Conservation (phyloP, 2,888 invertebrate species). For the Oscheius sp. region DNA sequence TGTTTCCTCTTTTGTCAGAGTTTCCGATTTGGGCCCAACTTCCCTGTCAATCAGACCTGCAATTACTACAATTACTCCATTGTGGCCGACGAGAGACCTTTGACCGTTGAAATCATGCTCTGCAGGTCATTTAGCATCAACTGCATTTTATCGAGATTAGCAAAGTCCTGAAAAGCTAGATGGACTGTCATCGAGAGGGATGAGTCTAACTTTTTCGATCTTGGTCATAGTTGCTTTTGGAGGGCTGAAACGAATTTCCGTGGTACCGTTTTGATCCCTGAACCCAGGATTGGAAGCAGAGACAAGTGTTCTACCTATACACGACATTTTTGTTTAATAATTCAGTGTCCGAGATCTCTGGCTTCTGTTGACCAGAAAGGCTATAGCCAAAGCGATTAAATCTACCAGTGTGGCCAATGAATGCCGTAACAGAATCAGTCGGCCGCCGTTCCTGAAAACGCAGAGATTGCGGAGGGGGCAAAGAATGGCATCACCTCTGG, state of each 20-base stretch:
- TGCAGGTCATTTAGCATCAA: constrained; percentile 13
- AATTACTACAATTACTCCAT: constrained; percentile 1
- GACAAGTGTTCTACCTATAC: background rate
- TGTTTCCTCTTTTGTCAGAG: constrained; percentile 21
- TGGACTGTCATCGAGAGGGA: no score
- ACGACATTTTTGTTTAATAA: constrained; percentile 10
- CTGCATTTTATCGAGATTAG: constrained; percentile 22
- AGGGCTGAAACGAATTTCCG: constrained; percentile 45
- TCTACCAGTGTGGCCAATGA: constrained; percentile 5
- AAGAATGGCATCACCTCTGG: background rate
- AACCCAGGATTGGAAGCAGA: background rate
- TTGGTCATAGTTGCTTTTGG: background rate
- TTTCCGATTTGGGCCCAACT: constrained; percentile 1
- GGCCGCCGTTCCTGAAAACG: constrained; percentile 1
- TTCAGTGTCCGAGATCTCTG: constrained; percentile 12
- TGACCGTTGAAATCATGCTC: constrained; percentile 17
- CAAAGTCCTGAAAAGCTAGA: background rate
- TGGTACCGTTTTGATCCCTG: constrained; percentile 15
- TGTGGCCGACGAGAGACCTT: background rate
- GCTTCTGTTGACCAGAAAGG: background rate
- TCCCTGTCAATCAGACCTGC: constrained; percentile 14
- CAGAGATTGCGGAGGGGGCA: background rate
- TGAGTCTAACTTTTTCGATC: background rate
- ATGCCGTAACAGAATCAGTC: constrained; percentile 16
- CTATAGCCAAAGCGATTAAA: background rate